Percentiles rank a stretch among this genome's conserved stretches.
These are phyloP conservation scores for Coluber constrictor DNA, from an alignment of 2,797 vertebrate genomes.

Conservation along the genomic window DNA sequence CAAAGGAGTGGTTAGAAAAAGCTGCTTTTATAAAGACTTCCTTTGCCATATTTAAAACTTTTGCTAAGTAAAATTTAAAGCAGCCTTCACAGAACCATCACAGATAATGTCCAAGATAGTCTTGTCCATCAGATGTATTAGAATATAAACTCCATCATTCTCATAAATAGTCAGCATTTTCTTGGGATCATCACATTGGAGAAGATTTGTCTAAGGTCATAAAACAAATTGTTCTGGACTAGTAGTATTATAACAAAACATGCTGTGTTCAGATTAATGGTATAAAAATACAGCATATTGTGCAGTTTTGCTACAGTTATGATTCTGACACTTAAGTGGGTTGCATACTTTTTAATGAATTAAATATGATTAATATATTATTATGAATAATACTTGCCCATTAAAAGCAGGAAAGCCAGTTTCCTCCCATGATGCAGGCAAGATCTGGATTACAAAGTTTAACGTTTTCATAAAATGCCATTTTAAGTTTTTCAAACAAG, in stretches of 20 bases:
- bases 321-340: constrained; percentile 1
- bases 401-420: background rate
- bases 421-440: no score
- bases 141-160: background rate
- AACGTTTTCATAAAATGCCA: background rate
- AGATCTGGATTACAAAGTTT: background rate
- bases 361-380: background rate
- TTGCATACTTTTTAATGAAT: background rate
- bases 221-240: background rate
- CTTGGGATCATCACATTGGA: background rate
- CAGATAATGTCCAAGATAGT: background rate
- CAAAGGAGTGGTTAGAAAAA: background rate
- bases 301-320: background rate
- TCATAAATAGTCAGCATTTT: background rate
- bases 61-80: background rate
- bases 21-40: background rate
- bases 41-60: background rate
- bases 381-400: background rate
- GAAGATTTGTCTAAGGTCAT: background rate
- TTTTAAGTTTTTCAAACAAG: background rate
- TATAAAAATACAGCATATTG: background rate
- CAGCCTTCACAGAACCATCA: background rate
- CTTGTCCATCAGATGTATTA: background rate
- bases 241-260: background rate
- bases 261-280: background rate